Base-by-base conservation (phyloP, 2,797 vertebrate species). In the Taeniopygia guttata region DNA sequence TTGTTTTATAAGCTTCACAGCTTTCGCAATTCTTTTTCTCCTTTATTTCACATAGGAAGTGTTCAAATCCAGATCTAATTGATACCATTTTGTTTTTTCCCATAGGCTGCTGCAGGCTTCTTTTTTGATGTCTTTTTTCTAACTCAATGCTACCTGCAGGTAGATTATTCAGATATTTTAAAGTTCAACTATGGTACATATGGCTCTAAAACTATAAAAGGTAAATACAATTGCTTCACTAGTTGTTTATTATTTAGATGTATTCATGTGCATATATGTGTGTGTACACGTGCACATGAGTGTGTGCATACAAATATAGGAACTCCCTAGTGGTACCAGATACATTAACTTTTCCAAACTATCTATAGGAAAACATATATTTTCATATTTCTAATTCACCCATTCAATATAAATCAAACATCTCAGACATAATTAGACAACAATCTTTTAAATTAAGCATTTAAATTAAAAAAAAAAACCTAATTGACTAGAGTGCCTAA, bases 81-180 rank as follows among this genome's bases (percentile, higher is more conserved):
- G 45, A 92, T 69, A 90, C 14, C 2, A 19, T 75, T 72, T 66
- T 66, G 34, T 32, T 95, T 94, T 91, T 96, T 80, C 87, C 84
- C 85, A 86, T 64, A 74, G 93, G 32, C 45, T 89, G 76, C 77
- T 84, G 87, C 77, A 93, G 79, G 90, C 46, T 96, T 95, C 85
- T 92, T 96, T 90, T 97, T 87, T 84, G 77, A 68, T 87, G 75
- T 80, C 85, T 93, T 94, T 92, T 91, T 87, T 96, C 84, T 55
- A 69, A 69, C 29, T 73, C 59, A 54, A 75, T 75, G 58, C 42
- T 55, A 84, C 49, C 42, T 48, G 46, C 89, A 93, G 72, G 63
- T 90, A 91, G 63, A 67, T 96, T 89, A 93, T 89, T 96, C 87
- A 92, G 84, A 81, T 95, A 91, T 94, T 94, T 92, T 73, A 94